Evolutionary conservation across 2,113 vertebrate genomes (phyloP), one percentile per base, ranked within the genome.

Genomic region (Antechinus flavipes): DNA sequence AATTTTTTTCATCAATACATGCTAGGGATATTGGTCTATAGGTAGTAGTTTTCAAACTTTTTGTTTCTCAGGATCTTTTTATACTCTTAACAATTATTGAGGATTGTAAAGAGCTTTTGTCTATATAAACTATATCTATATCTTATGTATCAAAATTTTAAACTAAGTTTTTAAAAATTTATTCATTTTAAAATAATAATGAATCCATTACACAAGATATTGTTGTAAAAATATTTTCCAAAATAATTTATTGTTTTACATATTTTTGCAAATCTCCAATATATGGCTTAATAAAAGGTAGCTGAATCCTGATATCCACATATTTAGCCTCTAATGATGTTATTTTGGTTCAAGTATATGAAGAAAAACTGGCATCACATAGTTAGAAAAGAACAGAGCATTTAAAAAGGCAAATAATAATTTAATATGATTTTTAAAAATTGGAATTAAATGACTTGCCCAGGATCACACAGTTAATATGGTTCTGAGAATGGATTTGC

Each of bases 291-390:
- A 76, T 42, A 42, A 6, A 76, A 42, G 68, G 22, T 25, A 76
- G 16, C 68, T 76, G 35, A n/a, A 42, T 89, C 54, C 46, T 24
- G 54, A 53, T n/a, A 90, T 2, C 30, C 90, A 55, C 3, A 22
- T 54, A 0, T 95, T 92, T 92, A 54, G 90, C 92, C 61, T 91
- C 49, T 95, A 90, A 22, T 76, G 68, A 76, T 35, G 14, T 8
- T 76, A 16, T 76, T 76, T 76, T 76, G 35, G 19, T 84, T 84
- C 16, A 84, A 84, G n/a, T 84, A 42, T 42, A 84, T 23, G 68
- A 84, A 84, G n/a, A 84, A 42, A 84, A 42, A 23, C 35, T 19
- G 42, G n/a, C 16, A n/a, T 84, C 68, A 84, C 6, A 76, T 1
- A 76, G 61, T 30, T 68, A 30, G 26, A 16, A 35, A 76, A 76